phyloP scores from a whole-genome alignment of 1,140 invertebrate genomes.

The Drosophila micromelanica region DNA sequence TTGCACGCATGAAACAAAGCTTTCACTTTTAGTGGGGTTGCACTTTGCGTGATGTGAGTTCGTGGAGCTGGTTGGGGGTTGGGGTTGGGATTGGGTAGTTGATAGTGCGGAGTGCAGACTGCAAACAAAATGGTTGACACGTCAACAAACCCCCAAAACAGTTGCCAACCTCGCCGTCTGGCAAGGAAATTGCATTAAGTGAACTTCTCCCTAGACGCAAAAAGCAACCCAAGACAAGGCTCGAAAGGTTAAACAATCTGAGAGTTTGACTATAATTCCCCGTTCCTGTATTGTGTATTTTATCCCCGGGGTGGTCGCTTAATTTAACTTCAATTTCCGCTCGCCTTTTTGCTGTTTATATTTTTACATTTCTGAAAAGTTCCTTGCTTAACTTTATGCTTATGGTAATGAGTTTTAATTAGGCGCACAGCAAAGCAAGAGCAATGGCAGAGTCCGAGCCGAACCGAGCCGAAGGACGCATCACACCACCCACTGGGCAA shows the following conservation, averaged over 20 bases:
- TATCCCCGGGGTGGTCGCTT: neutral
- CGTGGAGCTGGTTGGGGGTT: neutral
- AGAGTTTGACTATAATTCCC: slow-evolving; percentile 12
- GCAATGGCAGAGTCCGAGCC: slow-evolving; percentile 33
- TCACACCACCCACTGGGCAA: slow-evolving; percentile 24
- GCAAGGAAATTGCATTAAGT: slow-evolving; percentile 75
- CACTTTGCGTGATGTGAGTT: slow-evolving; percentile 11
- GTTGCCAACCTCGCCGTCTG: slow-evolving; percentile 50
- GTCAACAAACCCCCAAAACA: slow-evolving; percentile 11
- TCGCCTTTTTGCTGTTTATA: slow-evolving; percentile 22
- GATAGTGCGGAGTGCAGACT: slow-evolving; percentile 8
- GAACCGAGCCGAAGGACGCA: slow-evolving; percentile 32
- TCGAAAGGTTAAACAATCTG: slow-evolving; percentile 28
- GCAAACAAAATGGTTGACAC: slow-evolving; percentile 53
- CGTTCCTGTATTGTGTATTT: slow-evolving; percentile 2
- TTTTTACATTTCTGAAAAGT: slow-evolving; percentile 43
- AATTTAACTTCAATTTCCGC: slow-evolving; percentile 58
- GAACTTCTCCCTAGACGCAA: slow-evolving; percentile 43
- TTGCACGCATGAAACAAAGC: slow-evolving; percentile 66
- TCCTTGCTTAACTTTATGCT: slow-evolving; percentile 76
- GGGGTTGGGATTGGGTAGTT: slow-evolving; percentile 6
- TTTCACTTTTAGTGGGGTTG: slow-evolving; percentile 68
- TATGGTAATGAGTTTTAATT: slow-evolving; percentile 83
- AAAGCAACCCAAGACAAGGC: slow-evolving; percentile 31
- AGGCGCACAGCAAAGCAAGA: slow-evolving; percentile 70